Evolutionary conservation across 2,888 invertebrate genomes (phyloP).

Genomic region (Therioaphis trifolii): DNA sequence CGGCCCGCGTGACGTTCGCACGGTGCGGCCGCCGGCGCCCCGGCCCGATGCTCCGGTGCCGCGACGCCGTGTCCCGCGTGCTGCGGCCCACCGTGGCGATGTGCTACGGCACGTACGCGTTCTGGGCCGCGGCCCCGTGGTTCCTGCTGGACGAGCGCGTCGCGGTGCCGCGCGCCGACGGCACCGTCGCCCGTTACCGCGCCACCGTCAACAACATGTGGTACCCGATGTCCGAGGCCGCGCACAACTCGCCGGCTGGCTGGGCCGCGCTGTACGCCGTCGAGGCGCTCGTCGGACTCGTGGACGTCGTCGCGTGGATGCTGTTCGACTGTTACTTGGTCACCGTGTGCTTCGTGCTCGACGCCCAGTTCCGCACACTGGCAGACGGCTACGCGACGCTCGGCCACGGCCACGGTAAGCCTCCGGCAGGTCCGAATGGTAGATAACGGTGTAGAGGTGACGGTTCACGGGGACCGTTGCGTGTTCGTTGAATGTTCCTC

Average conservation of each 20-base stretch:
- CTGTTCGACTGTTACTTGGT: slow-evolving; percentile 9
- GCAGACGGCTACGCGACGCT: not conserved
- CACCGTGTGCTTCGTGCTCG: slow-evolving; percentile 10
- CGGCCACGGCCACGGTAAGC: not conserved
- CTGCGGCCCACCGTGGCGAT: not conserved
- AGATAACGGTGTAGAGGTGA: too few relatives aligned
- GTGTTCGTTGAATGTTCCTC: too few relatives aligned
- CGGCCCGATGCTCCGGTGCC: not conserved
- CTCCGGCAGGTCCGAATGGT: not conserved
- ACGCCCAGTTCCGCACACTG: not conserved
- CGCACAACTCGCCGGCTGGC: not conserved
- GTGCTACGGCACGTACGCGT: not conserved
- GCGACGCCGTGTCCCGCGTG: not conserved
- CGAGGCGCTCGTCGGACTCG: not conserved
- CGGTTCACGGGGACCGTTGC: too few relatives aligned
- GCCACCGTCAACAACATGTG: not conserved
- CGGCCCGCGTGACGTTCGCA: not conserved
- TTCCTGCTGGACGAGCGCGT: not conserved
- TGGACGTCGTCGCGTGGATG: not conserved
- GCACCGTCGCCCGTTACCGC: not conserved
- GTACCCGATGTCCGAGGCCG: not conserved
- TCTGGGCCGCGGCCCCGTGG: not conserved
- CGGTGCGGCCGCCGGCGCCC: not conserved
- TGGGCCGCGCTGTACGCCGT: not conserved
- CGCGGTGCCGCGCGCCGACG: not conserved